Conservation (phyloP, 1,140 invertebrate genomes). For the Bilobella aurantiaca region DNA sequence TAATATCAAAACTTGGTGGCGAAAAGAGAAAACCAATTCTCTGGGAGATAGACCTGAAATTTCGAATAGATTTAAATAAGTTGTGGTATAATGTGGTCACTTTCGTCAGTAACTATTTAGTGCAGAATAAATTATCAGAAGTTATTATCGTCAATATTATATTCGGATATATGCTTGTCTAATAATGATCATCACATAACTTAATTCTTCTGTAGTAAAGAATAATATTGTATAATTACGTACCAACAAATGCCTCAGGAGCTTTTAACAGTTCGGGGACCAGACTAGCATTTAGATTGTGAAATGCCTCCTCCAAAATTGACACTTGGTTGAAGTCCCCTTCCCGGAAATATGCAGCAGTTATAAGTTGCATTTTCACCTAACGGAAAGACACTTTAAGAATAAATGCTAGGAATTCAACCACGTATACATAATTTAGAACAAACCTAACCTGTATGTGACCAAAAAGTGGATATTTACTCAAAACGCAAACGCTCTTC, state of each 20-base stretch:
- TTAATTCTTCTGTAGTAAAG: not conserved
- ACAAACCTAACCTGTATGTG: constrained; percentile 61
- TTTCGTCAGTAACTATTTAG: too few species aligned
- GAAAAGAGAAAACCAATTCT: constrained; percentile 72
- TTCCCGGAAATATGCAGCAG: constrained; percentile 92
- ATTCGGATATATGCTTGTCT: constrained; percentile 13
- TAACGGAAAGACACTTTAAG: constrained; percentile 35
- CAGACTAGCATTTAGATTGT: constrained; percentile 80
- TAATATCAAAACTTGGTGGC: constrained; percentile 81
- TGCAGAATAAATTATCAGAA: too few species aligned
- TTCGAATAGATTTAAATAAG: constrained; percentile 18
- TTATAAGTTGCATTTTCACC: constrained; percentile 88
- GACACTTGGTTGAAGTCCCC: constrained; percentile 84
- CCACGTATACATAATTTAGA: too few species aligned
- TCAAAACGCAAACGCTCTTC: constrained; percentile 85
- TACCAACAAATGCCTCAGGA: constrained; percentile 70
- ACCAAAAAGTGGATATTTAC: constrained; percentile 76
- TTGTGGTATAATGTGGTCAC: too few species aligned
- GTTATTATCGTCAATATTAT: not conserved
- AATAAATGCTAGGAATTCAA: too few species aligned
- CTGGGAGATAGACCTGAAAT: constrained; percentile 63
- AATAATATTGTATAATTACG: constrained; percentile 29
- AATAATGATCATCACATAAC: not conserved
- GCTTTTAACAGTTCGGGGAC: constrained; percentile 50
- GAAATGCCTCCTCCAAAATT: constrained; percentile 82